Evolutionary conservation across 2,797 vertebrate species (phyloP).

Genomic region (Hybognathus amarus): DNA sequence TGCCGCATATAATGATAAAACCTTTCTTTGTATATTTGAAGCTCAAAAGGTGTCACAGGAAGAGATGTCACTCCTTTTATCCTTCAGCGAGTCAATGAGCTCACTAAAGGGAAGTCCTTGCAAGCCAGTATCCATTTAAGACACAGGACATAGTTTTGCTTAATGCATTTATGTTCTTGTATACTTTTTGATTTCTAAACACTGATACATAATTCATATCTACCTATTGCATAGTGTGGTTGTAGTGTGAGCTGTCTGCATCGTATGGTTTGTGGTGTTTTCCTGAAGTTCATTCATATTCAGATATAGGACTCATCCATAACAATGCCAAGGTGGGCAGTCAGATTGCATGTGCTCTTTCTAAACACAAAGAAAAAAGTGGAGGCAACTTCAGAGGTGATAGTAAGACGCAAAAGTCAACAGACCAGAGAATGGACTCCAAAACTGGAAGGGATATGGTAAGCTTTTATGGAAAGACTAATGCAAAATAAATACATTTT

Average conservation of each 20-base stretch:
- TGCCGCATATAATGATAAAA: neutral
- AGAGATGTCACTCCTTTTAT: slow-evolving; percentile 89
- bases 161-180: neutral
- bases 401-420: slow-evolving; percentile 21
- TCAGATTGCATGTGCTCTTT: slow-evolving; percentile 84
- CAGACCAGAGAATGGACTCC: slow-evolving; percentile 48
- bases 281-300: slow-evolving; percentile 58
- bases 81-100: slow-evolving; percentile 80
- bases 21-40: slow-evolving; percentile 61
- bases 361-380: slow-evolving; percentile 61
- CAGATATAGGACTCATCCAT: slow-evolving; percentile 88
- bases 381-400: neutral
- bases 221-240: neutral
- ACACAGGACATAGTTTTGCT: neutral
- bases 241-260: neutral
- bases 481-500: neutral
- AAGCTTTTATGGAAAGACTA: neutral
- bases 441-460: slow-evolving; percentile 70
- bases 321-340: slow-evolving; percentile 91
- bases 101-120: slow-evolving; percentile 85
- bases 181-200: neutral
- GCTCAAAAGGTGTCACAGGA: slow-evolving; percentile 78
- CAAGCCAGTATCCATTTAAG: slow-evolving; percentile 87
- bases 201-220: neutral
- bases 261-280: neutral